phyloP scores from a whole-genome alignment of 2,888 invertebrate species.

The Eristalis intricaria region DNA sequence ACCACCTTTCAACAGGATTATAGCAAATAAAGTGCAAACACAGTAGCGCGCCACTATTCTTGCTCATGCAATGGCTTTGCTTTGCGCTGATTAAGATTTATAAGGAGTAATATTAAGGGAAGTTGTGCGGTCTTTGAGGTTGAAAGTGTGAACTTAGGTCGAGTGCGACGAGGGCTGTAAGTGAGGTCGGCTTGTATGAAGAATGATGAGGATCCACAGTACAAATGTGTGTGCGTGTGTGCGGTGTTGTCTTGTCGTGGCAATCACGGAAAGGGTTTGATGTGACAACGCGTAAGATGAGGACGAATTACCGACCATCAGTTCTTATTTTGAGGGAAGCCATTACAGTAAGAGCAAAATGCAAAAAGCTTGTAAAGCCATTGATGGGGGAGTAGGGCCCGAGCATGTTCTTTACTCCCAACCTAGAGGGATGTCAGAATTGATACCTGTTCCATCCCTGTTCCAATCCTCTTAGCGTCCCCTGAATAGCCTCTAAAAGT shows the following conservation, averaged over 20 bases:
- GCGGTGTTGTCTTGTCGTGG: neutral
- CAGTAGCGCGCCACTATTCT: constrained; percentile 5
- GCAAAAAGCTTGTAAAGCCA: neutral
- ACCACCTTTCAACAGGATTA: constrained; percentile 15
- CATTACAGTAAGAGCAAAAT: neutral
- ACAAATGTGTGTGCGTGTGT: neutral
- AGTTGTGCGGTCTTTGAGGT: constrained; percentile 38
- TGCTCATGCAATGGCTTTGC: constrained; percentile 14
- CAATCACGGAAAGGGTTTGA: neutral
- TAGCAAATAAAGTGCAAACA: constrained; percentile 22
- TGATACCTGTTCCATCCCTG: too few relatives aligned
- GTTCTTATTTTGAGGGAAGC: neutral
- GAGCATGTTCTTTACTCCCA: too few relatives aligned
- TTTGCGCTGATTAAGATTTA: constrained; percentile 61
- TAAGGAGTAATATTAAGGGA: constrained; percentile 38
- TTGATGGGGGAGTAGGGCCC: too few relatives aligned
- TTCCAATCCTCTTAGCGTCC: too few relatives aligned
- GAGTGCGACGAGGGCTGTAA: neutral
- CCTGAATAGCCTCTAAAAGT: too few relatives aligned
- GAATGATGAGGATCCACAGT: neutral
- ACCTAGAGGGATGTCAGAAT: too few relatives aligned
- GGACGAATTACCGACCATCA: neutral
- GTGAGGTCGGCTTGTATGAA: neutral
- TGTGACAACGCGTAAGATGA: neutral
- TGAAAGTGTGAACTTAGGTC: constrained; percentile 43